Evolutionary conservation across 2,797 vertebrate species (phyloP).

Genomic region (Tapera naevia): DNA sequence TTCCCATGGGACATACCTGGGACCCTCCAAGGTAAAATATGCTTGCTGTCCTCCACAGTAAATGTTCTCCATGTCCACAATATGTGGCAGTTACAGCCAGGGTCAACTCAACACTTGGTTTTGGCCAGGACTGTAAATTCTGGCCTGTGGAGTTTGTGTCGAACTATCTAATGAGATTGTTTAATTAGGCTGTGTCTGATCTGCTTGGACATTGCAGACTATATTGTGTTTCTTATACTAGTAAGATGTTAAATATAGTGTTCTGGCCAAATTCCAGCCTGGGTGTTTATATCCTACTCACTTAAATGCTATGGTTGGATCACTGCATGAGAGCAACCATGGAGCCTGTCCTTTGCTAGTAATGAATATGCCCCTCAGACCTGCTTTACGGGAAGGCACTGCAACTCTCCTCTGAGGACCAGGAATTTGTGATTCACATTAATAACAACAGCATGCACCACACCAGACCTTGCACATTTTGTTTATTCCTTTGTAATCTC

Average conservation of each 20-base stretch:
- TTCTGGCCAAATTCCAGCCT: constrained; percentile 24
- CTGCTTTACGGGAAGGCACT: not conserved
- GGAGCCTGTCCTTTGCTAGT: not conserved
- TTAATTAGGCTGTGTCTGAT: not conserved
- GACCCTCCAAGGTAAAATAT: not conserved
- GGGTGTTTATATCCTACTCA: constrained; percentile 19
- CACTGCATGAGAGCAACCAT: not conserved
- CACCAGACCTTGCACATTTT: not conserved
- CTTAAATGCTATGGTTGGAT: constrained; percentile 8
- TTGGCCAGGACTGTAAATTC: constrained; percentile 29
- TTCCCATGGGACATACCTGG: not conserved
- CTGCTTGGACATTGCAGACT: not conserved
- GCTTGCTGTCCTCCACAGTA: not conserved
- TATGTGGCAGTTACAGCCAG: not conserved
- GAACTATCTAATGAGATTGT: constrained; percentile 18
- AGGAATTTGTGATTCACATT: not conserved
- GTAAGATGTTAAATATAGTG: constrained; percentile 11
- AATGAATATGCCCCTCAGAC: not conserved
- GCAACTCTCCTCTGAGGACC: not conserved
- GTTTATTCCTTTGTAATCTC: not conserved
- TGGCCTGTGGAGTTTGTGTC: not conserved
- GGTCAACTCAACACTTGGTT: not conserved
- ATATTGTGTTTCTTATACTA: constrained; percentile 4
- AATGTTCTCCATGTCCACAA: not conserved
- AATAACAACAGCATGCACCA: not conserved